Evolutionary conservation across 2,797 vertebrate genomes (phyloP).

Genomic region (Lateolabrax maculatus): DNA sequence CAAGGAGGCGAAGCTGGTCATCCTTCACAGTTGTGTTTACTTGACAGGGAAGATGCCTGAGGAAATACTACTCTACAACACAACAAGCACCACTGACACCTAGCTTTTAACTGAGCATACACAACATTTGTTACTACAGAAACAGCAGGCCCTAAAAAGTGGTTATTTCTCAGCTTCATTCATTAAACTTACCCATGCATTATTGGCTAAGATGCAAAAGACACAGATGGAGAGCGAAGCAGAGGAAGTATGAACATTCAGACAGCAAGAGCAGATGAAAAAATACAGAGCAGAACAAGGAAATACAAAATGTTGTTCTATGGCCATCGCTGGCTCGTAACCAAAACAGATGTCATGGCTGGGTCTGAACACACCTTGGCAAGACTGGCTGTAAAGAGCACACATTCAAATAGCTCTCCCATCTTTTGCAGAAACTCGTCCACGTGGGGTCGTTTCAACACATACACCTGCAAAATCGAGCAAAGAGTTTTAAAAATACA

Average conservation of each 20-base stretch:
- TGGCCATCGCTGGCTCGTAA: not conserved
- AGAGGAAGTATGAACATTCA: constrained; percentile 67
- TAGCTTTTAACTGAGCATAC: constrained; percentile 27
- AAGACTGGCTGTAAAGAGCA: constrained; percentile 97
- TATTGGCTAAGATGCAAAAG: constrained; percentile 81
- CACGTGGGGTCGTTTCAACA: constrained; percentile 96
- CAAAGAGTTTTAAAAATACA: not conserved
- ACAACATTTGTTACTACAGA: constrained; percentile 75
- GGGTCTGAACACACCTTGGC: constrained; percentile 89
- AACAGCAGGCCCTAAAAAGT: constrained; percentile 73
- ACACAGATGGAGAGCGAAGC: constrained; percentile 82
- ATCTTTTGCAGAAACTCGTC: constrained; percentile 97
- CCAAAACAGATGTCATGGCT: not conserved
- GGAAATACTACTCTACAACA: constrained; percentile 52
- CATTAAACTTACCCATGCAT: constrained; percentile 88
- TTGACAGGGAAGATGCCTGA: constrained; percentile 22
- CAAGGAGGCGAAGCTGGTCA: constrained; percentile 36
- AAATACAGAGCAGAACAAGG: constrained; percentile 22
- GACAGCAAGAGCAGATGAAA: constrained; percentile 52
- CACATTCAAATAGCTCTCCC: constrained; percentile 98
- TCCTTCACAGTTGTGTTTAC: constrained; percentile 14
- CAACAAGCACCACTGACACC: constrained; percentile 41
- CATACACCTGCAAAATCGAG: constrained; percentile 90
- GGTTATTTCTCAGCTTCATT: constrained; percentile 67
- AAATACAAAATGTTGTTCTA: constrained; percentile 4